A percentile compares a stretch with the other conserved stretches of the same genome.
Conservation (phyloP, 2,888 invertebrate genomes). For the Alviniconcha strummeri region DNA sequence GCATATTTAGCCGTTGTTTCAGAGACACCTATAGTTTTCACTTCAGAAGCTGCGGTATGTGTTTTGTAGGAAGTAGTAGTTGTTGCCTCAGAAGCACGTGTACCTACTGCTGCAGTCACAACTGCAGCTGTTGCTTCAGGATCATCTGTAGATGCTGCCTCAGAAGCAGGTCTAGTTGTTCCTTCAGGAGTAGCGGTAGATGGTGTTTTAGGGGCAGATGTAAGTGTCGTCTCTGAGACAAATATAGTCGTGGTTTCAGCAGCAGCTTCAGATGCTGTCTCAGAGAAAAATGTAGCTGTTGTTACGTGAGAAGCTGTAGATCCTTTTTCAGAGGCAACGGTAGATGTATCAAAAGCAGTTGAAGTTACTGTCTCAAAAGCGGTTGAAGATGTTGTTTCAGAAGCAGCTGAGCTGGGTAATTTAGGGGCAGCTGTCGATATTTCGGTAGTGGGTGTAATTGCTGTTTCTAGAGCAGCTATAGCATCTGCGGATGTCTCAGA, state of each 20-base stretch:
- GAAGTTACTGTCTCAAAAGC: neutral
- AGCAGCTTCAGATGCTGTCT: neutral
- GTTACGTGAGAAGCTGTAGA: neutral
- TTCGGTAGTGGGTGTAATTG: neutral
- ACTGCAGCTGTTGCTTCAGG: neutral
- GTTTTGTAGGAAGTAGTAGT: no score
- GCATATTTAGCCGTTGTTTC: no score
- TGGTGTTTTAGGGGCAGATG: neutral
- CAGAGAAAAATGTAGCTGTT: neutral
- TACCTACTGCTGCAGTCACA: no score
- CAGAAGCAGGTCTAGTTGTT: neutral
- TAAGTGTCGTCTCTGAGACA: neutral
- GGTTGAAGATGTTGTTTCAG: neutral
- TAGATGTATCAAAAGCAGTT: neutral
- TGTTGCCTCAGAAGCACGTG: no score
- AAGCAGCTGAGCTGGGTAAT: neutral
- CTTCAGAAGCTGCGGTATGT: no score
- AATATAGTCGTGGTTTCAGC: conserved; percentile 4
- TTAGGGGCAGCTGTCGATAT: neutral
- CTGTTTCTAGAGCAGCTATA: neutral
- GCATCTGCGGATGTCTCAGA: no score
- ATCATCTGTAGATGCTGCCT: neutral
- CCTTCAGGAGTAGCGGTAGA: conserved; percentile 13
- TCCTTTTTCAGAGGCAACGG: neutral
- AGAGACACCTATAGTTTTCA: no score